Conservation (phyloP, 2,113 vertebrate species). For the Eonycteris spelaea region DNA sequence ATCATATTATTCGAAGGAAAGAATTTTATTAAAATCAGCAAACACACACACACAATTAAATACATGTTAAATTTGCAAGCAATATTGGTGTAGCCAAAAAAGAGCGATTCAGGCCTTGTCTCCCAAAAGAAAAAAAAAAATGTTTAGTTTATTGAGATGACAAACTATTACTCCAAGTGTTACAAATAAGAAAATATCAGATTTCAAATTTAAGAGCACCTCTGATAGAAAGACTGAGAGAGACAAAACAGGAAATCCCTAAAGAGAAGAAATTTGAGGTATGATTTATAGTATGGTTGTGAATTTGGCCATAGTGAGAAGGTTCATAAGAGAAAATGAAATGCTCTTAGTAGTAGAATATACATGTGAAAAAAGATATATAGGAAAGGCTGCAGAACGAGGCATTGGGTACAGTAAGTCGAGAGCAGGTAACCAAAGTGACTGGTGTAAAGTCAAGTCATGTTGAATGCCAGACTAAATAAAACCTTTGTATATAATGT, state of each 20-base stretch:
- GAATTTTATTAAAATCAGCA: background rate
- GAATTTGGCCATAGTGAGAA: background rate
- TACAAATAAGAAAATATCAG: background rate
- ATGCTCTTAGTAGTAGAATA: background rate
- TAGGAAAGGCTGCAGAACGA: background rate
- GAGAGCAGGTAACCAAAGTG: background rate
- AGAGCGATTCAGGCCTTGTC: background rate
- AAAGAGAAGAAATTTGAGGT: background rate
- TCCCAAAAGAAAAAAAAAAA: background rate
- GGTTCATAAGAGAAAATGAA: background rate
- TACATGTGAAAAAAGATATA: background rate
- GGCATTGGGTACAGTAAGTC: background rate
- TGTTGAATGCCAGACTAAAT: background rate
- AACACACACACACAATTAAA: background rate
- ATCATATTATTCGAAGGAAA: background rate
- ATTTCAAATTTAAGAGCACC: background rate
- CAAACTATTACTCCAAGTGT: background rate
- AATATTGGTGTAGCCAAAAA: background rate
- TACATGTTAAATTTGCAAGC: background rate
- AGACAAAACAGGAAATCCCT: background rate
- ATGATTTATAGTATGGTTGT: background rate
- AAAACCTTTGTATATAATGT: background rate
- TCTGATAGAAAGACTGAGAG: background rate
- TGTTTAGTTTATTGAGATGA: background rate
- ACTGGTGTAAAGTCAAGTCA: background rate